Conservation (phyloP, 2,797 vertebrate genomes). For the Dryobates pubescens region DNA sequence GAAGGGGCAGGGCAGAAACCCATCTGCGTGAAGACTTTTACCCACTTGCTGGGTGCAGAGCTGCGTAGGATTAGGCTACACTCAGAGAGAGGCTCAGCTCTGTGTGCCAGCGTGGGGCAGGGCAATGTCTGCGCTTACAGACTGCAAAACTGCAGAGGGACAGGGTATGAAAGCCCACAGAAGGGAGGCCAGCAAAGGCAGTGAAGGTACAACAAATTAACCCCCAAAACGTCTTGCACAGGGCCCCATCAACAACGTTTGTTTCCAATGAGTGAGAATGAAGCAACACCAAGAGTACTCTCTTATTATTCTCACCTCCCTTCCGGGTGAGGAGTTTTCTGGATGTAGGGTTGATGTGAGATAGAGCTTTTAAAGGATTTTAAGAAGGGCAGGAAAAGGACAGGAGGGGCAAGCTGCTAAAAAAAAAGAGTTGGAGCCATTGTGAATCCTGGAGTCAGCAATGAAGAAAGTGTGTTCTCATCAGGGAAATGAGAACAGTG, state of each 20-base stretch:
- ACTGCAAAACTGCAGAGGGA: not conserved
- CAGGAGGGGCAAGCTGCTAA: not conserved
- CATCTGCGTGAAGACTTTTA: not conserved
- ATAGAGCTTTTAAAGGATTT: not conserved
- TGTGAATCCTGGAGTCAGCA: not conserved
- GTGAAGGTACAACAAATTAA: not conserved
- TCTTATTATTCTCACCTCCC: not conserved
- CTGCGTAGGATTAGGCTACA: not conserved
- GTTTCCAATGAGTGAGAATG: not conserved
- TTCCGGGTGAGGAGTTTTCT: not conserved
- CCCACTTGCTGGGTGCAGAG: not conserved
- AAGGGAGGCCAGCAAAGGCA: fast-evolving
- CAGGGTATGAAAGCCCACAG: not conserved
- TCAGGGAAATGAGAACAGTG: not conserved
- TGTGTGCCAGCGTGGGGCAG: not conserved
- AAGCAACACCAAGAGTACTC: not conserved
- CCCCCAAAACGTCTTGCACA: not conserved
- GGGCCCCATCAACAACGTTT: not conserved
- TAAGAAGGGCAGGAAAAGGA: not conserved
- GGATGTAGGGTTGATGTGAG: not conserved
- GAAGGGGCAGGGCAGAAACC: not conserved
- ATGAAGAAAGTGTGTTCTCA: not conserved
- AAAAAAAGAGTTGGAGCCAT: not conserved
- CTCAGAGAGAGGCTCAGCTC: not conserved
- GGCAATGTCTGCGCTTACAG: not conserved